A percentile compares a stretch with the other conserved stretches of the same genome.
Conservation (phyloP, 2,113 vertebrate genomes). For the Otocyon megalotis region DNA sequence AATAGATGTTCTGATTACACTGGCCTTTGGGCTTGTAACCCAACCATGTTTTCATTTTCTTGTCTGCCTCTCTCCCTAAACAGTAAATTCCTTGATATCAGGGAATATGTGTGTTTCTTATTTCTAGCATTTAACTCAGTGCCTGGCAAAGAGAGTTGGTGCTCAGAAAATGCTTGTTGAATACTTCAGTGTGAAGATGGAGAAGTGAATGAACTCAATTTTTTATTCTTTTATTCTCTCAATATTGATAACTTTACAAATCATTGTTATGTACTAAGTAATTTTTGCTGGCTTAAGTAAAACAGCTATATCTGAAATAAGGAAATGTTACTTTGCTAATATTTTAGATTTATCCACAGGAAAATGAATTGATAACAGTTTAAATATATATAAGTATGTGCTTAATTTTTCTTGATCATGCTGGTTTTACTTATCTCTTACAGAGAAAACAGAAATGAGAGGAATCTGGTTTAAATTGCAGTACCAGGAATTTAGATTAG, state of each 20-base stretch:
- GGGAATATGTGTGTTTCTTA: not conserved
- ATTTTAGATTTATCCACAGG: conserved; percentile 58
- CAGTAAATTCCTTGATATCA: not conserved
- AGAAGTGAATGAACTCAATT: conserved; percentile 19
- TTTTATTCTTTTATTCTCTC: conserved; percentile 14
- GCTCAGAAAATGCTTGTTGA: conserved; percentile 11
- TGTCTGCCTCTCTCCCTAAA: not conserved
- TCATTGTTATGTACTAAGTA: conserved; percentile 11
- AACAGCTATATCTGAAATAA: conserved; percentile 22
- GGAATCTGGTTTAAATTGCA: conserved; percentile 59
- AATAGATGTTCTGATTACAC: not conserved
- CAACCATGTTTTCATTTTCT: conserved; percentile 6
- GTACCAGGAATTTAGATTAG: conserved; percentile 55
- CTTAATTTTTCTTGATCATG: conserved; percentile 47
- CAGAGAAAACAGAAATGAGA: conserved; percentile 60
- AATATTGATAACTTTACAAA: conserved; percentile 30
- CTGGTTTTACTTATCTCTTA: conserved; percentile 59
- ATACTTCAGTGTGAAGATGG: not conserved
- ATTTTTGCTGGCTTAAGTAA: conserved; percentile 35
- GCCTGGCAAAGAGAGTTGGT: conserved; percentile 30
- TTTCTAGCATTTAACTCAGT: conserved; percentile 10
- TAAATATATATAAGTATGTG: conserved; percentile 1
- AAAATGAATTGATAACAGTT: conserved; percentile 40
- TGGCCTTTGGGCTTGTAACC: not conserved
- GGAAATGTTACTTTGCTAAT: conserved; percentile 23